Conservation (phyloP, 2,797 vertebrate species). For the Toxotes lorentzi region DNA sequence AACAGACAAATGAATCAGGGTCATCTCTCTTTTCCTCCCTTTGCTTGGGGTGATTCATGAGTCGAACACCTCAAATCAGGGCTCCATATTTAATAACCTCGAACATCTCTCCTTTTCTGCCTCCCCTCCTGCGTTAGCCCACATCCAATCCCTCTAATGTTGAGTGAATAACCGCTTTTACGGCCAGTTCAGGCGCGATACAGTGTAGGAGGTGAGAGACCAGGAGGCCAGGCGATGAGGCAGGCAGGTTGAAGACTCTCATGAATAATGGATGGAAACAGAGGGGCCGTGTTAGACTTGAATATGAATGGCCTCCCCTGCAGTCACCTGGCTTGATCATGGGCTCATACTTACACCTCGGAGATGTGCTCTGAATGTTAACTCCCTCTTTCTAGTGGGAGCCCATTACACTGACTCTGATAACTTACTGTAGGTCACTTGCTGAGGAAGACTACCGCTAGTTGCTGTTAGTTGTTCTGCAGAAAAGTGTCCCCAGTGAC, state of each 20-base stretch:
- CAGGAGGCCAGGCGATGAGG: slow-evolving; percentile 53
- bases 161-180: slow-evolving; percentile 66
- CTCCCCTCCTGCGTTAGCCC: slow-evolving; percentile 41
- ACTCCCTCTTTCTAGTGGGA: slow-evolving; percentile 44
- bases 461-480: slow-evolving; percentile 8
- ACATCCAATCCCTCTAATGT: slow-evolving; percentile 66
- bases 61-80: slow-evolving; percentile 49
- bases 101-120: slow-evolving; percentile 20
- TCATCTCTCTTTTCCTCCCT: slow-evolving; percentile 49
- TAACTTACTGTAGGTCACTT: slow-evolving; percentile 46
- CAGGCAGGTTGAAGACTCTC: slow-evolving; percentile 52
- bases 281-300: slow-evolving; percentile 68
- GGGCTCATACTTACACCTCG: slow-evolving; percentile 66
- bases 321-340: slow-evolving; percentile 73
- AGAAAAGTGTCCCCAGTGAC: slow-evolving; percentile 8
- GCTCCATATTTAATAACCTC: slow-evolving; percentile 58
- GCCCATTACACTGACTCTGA: slow-evolving; percentile 50
- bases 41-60: slow-evolving; percentile 62
- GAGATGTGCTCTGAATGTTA: slow-evolving; percentile 72
- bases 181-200: slow-evolving; percentile 61
- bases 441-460: slow-evolving; percentile 4
- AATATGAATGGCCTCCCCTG: slow-evolving; percentile 79
- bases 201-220: slow-evolving; percentile 55
- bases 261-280: slow-evolving; percentile 78
- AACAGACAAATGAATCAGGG: slow-evolving; percentile 59